phyloP scores from a whole-genome alignment of 1,140 invertebrate genomes.

The Papilio helenus region DNA sequence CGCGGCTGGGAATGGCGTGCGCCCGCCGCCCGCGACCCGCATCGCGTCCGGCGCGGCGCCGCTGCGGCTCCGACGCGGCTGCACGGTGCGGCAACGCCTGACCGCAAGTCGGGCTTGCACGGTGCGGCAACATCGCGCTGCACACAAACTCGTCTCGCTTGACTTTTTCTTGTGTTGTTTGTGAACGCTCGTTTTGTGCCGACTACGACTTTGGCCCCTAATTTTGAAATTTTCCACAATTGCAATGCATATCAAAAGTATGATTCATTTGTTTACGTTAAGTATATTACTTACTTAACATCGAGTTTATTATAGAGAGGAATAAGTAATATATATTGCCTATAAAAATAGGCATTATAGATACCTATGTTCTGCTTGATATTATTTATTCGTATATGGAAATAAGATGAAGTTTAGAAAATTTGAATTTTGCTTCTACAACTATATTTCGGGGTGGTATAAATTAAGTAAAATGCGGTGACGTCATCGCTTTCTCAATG shows the following conservation, averaged over 20 bases:
- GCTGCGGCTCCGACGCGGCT: slow-evolving; percentile 34
- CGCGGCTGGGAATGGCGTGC: slow-evolving; percentile 3
- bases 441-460: not conserved
- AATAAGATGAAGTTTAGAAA: not conserved
- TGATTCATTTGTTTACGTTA: slow-evolving; percentile 23
- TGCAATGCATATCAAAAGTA: not conserved
- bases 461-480: not conserved
- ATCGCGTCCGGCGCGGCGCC: slow-evolving; percentile 33
- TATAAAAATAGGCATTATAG: no score
- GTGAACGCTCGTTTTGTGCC: slow-evolving; percentile 7
- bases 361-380: no score
- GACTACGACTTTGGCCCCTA: slow-evolving; percentile 23
- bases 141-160: slow-evolving; percentile 29
- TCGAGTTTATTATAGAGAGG: not conserved
- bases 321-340: no score
- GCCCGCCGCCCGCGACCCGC: slow-evolving; percentile 29
- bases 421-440: not conserved
- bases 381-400: no score
- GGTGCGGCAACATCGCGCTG: slow-evolving; percentile 59
- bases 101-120: not conserved
- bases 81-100: slow-evolving; percentile 28
- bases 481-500: not conserved
- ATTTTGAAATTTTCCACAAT: slow-evolving; percentile 17
- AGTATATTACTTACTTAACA: not conserved
- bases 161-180: slow-evolving; percentile 27